Percentiles rank a stretch among this genome's conserved stretches.
Conservation (phyloP, 2,113 vertebrate genomes). For the Loxodonta africana region DNA sequence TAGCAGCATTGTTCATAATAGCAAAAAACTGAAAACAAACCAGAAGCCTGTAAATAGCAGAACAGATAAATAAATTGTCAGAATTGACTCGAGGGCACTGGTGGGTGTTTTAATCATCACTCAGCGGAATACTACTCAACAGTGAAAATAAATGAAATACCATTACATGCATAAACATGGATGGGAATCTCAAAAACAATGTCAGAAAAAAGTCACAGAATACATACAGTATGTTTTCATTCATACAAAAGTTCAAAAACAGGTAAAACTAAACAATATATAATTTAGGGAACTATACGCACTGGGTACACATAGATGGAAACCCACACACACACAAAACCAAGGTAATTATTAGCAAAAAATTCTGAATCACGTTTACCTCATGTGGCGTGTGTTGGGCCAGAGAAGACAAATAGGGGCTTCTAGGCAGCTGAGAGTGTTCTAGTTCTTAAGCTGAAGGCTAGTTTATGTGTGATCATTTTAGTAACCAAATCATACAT, state of each 20-base stretch:
- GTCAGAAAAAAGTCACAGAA: slow-evolving; percentile 48
- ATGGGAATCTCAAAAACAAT: slow-evolving; percentile 49
- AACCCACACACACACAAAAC: slow-evolving; percentile 63
- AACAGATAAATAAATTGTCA: neutral
- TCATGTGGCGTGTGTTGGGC: neutral
- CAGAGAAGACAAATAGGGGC: neutral
- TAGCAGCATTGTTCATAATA: slow-evolving; percentile 21
- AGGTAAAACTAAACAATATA: slow-evolving; percentile 30
- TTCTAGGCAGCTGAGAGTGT: neutral
- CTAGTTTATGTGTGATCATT: neutral
- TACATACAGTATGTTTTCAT: slow-evolving; percentile 12
- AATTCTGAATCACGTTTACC: slow-evolving; percentile 29
- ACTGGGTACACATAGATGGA: neutral
- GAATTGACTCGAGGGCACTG: too few relatives aligned
- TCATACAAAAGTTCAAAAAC: slow-evolving; percentile 54
- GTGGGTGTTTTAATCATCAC: neutral
- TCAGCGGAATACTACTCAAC: neutral
- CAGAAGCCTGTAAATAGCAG: neutral
- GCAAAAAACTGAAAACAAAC: neutral
- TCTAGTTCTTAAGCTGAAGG: slow-evolving; percentile 35
- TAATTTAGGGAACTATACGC: neutral
- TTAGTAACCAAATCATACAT: neutral
- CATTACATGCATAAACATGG: slow-evolving; percentile 51
- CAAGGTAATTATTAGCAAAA: neutral
- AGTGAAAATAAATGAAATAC: slow-evolving; percentile 38